Conservation (phyloP, 2,888 invertebrate species). For the Antheraea yamamai region DNA sequence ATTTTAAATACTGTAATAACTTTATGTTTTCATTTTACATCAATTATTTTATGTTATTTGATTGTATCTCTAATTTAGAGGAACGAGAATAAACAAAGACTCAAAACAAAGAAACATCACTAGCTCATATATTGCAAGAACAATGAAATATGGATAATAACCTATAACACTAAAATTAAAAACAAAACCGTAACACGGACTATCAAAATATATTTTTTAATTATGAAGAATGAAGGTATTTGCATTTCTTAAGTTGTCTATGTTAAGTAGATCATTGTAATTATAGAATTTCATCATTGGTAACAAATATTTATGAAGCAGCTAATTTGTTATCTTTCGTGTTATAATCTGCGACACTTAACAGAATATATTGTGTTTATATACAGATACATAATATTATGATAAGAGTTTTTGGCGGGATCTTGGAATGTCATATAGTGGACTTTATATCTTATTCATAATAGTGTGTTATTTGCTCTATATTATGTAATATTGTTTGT, state of each 20-base stretch:
- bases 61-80: background rate
- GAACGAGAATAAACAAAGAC: background rate
- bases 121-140: background rate
- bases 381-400: too few relatives aligned
- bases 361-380: too few relatives aligned
- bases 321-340: slow-evolving; percentile 2
- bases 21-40: background rate
- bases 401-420: too few relatives aligned
- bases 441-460: too few relatives aligned
- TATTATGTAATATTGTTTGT: too few relatives aligned
- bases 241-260: background rate
- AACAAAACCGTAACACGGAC: background rate
- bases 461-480: too few relatives aligned
- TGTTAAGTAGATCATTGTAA: background rate
- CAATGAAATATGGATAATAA: background rate
- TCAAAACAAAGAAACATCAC: background rate
- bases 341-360: too few relatives aligned
- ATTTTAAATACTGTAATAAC: background rate
- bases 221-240: background rate
- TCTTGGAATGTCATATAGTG: too few relatives aligned
- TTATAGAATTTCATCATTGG: background rate
- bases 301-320: background rate
- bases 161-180: background rate
- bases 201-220: background rate
- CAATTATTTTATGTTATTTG: background rate